Conservation (phyloP, 2,797 vertebrate genomes). For the Anguilla pacifica region DNA sequence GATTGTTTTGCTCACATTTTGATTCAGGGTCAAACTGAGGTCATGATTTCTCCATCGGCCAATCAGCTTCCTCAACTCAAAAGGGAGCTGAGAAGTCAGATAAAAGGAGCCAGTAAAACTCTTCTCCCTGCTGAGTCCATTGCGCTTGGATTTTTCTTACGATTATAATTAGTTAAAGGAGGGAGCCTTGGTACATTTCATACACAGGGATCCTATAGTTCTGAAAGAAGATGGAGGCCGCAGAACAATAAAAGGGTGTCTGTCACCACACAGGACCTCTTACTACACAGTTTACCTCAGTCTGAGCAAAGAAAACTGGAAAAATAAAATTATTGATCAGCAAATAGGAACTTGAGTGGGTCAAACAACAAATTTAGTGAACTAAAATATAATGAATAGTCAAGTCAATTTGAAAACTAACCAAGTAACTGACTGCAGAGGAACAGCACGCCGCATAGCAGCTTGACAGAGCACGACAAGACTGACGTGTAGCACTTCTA, state of each 20-base stretch:
- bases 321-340: neutral
- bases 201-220: neutral
- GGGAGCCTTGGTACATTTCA: neutral
- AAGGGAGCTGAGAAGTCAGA: neutral
- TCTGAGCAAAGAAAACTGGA: neutral
- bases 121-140: neutral
- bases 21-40: conserved; percentile 54
- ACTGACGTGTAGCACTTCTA: neutral
- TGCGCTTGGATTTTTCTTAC: neutral
- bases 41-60: conserved; percentile 48
- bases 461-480: neutral
- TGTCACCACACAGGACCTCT: too few relatives aligned
- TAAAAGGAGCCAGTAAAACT: neutral
- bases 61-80: neutral
- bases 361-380: neutral
- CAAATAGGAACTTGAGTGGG: neutral
- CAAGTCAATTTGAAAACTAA: too few relatives aligned
- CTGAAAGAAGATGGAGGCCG: neutral
- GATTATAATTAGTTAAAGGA: conserved; percentile 4
- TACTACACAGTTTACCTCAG: neutral
- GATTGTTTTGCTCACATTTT: conserved; percentile 39
- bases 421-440: neutral
- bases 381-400: neutral
- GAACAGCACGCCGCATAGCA: neutral
- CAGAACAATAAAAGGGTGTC: neutral